These are phyloP conservation scores for Poeciliopsis prolifica DNA, from an alignment of 2,113 vertebrate genomes.

Conservation along the genomic window DNA sequence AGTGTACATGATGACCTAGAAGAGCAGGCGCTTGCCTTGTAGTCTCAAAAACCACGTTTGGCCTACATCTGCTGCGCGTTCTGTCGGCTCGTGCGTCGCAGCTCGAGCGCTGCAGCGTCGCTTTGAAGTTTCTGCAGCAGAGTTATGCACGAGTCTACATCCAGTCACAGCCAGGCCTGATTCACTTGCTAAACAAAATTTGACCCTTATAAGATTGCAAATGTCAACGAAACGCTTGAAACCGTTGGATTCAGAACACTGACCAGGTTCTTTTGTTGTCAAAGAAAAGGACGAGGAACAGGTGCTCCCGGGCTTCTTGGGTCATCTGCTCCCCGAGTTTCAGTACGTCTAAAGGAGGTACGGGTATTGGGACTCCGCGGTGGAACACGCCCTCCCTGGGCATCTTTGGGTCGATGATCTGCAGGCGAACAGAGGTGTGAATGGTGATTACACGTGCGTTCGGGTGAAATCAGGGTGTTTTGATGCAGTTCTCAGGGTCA, in stretches of 20 bases:
- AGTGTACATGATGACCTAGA: slow-evolving; percentile 50
- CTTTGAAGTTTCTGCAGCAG: slow-evolving; percentile 39
- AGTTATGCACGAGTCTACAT: background rate
- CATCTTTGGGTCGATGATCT: slow-evolving; percentile 99
- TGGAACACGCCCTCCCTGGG: slow-evolving; percentile 98
- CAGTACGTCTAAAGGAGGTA: slow-evolving; percentile 95
- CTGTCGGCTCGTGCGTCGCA: background rate
- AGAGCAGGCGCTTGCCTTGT: background rate
- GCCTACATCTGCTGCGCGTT: slow-evolving; percentile 53
- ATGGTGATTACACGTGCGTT: background rate
- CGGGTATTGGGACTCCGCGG: slow-evolving; percentile 94
- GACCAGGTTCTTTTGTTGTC: slow-evolving; percentile 99
- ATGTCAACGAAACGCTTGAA: background rate
- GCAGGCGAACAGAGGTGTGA: slow-evolving; percentile 9
- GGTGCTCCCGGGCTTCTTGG: slow-evolving; percentile 96
- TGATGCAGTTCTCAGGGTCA: too few species aligned
- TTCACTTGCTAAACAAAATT: slow-evolving; percentile 3
- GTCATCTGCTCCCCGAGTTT: slow-evolving; percentile 99
- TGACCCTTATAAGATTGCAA: background rate
- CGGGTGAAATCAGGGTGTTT: background rate
- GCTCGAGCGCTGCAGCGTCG: background rate
- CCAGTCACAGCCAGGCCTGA: slow-evolving; percentile 10
- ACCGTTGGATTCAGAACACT: slow-evolving; percentile 55
- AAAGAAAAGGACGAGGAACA: slow-evolving; percentile 98
- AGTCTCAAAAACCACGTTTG: slow-evolving; percentile 51